Percentiles rank a stretch among this genome's conserved stretches.
These are phyloP conservation scores for Diploptera punctata DNA, from an alignment of 2,888 invertebrate species.

Conservation along the genomic window DNA sequence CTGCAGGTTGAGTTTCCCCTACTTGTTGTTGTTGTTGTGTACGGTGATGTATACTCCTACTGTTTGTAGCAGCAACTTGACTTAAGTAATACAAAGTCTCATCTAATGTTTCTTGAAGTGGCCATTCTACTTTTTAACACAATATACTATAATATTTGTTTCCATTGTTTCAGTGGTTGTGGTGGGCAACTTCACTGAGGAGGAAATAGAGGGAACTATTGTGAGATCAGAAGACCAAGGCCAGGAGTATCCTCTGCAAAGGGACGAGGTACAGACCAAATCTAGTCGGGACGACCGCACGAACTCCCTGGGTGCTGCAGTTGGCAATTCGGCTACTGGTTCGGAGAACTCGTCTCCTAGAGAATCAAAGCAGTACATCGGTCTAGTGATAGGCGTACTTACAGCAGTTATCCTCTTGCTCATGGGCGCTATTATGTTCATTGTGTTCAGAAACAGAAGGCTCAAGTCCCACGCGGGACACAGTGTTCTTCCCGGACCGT, in stretches of 20 bases:
- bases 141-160: too few species aligned
- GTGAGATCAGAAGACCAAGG: constrained; percentile 55
- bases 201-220: constrained; percentile 57
- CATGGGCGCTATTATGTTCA: constrained; percentile 72
- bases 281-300: constrained; percentile 61
- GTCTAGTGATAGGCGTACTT: constrained; percentile 72
- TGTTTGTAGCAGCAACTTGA: too few species aligned
- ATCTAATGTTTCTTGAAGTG: too few species aligned
- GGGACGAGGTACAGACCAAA: constrained; percentile 70
- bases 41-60: too few species aligned
- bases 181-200: constrained; percentile 68
- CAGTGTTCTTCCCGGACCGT: constrained; percentile 42
- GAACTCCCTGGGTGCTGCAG: background rate
- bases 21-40: too few species aligned
- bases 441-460: constrained; percentile 69
- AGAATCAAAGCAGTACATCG: constrained; percentile 66
- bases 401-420: constrained; percentile 75
- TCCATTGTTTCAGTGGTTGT: constrained; percentile 63
- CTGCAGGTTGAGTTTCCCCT: too few species aligned
- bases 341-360: background rate
- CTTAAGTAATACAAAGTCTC: too few species aligned
- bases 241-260: constrained; percentile 69
- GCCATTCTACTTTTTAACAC: too few species aligned
- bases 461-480: constrained; percentile 51
- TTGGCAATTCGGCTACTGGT: background rate